Percentiles rank a stretch among this genome's conserved stretches.
phyloP scores from a whole-genome alignment of 2,113 vertebrate species.

The Dicaeum eximium region DNA sequence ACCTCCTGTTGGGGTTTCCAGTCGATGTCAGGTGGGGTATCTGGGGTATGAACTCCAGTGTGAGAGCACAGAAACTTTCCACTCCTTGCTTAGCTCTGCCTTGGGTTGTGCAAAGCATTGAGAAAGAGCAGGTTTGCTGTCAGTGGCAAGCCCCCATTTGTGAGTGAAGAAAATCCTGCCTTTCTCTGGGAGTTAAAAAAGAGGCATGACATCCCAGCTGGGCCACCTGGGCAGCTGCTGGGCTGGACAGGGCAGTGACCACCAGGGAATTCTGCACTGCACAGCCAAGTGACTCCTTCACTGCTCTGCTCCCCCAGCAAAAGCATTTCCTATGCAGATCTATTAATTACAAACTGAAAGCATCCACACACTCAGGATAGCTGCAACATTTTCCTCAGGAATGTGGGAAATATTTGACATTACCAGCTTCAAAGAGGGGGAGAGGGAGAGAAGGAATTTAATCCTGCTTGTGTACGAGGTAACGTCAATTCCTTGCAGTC shows the following conservation, averaged over 20 bases:
- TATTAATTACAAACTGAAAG: not conserved
- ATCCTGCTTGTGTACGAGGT: conserved; percentile 55
- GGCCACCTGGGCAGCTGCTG: not conserved
- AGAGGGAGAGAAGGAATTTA: conserved; percentile 42
- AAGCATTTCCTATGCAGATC: not conserved
- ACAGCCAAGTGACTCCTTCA: accelerated
- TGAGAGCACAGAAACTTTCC: not conserved
- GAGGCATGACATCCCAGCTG: not conserved
- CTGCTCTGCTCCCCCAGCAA: not conserved
- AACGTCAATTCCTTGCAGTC: conserved; percentile 52
- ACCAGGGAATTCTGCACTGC: accelerated
- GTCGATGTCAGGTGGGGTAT: not conserved
- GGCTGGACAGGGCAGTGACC: not conserved
- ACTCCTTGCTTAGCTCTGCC: not conserved
- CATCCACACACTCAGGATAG: not conserved
- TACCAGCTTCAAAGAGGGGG: conserved; percentile 5
- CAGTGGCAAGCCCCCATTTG: not conserved
- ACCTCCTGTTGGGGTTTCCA: not conserved
- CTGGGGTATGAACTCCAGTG: accelerated
- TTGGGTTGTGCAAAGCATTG: not conserved
- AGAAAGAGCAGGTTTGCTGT: not conserved
- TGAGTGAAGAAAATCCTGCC: not conserved
- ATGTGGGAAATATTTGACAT: conserved; percentile 32
- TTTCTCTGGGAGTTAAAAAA: not conserved
- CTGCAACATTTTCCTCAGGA: conserved; percentile 6